Percentiles rank a stretch among this genome's conserved stretches.
These are phyloP conservation scores for Drosophila vallismaia DNA, from an alignment of 2,888 invertebrate genomes.

Conservation along the genomic window DNA sequence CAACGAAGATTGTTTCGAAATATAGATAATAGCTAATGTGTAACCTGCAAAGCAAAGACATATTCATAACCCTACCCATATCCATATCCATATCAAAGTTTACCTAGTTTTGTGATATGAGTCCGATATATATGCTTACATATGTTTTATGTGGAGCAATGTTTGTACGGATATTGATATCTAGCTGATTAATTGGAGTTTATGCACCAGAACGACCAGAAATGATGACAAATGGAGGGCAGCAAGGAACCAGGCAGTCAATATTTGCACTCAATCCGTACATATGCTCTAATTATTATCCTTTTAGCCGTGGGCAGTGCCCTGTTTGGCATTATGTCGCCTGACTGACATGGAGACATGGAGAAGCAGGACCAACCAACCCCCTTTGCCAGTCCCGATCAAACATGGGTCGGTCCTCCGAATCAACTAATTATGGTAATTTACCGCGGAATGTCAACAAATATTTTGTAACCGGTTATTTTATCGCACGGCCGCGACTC, in stretches of 20 bases:
- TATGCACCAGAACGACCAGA: slow-evolving; percentile 34
- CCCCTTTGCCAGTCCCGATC: slow-evolving; percentile 43
- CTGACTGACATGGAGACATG: slow-evolving; percentile 54
- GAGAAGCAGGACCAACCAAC: slow-evolving; percentile 13
- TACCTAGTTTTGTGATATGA: slow-evolving; percentile 27
- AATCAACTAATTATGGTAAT: slow-evolving; percentile 82
- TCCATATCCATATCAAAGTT: slow-evolving; percentile 8
- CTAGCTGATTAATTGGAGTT: slow-evolving; percentile 76
- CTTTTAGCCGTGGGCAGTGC: slow-evolving; percentile 68
- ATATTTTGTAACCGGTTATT: slow-evolving; percentile 72
- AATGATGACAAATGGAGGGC: slow-evolving; percentile 38
- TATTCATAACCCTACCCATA: slow-evolving; percentile 11
- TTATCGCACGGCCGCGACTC: slow-evolving; percentile 49
- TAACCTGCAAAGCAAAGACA: not conserved
- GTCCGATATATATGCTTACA: slow-evolving; percentile 28
- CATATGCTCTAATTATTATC: slow-evolving; percentile 82
- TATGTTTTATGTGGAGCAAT: slow-evolving; percentile 49
- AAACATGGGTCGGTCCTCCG: slow-evolving; percentile 65
- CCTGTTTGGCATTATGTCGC: slow-evolving; percentile 59
- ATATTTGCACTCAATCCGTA: slow-evolving; percentile 78
- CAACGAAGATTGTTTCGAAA: too few relatives aligned
- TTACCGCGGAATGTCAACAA: slow-evolving; percentile 81
- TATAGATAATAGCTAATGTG: too few relatives aligned
- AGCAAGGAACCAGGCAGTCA: slow-evolving; percentile 35
- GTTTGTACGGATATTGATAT: slow-evolving; percentile 68